These are phyloP conservation scores for Hirudo medicinalis DNA, from an alignment of 1,140 invertebrate genomes.

Conservation along the genomic window DNA sequence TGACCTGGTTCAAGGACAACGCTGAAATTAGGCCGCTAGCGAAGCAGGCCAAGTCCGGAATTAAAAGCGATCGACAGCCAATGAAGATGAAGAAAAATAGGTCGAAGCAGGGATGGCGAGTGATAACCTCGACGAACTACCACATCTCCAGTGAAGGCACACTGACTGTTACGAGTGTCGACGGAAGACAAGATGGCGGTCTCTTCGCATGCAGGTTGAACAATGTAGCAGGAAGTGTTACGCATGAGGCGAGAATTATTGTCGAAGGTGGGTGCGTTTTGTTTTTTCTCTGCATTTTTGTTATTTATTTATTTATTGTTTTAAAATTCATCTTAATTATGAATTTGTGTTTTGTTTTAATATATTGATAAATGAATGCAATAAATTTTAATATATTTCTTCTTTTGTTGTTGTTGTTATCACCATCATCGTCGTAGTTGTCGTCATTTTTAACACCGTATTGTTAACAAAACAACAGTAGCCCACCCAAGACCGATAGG, in stretches of 20 bases:
- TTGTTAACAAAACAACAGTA: no score
- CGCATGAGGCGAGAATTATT: neutral
- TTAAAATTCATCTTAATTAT: neutral
- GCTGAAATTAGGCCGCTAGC: neutral
- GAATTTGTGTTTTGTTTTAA: no score
- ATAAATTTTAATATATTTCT: no score
- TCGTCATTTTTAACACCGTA: no score
- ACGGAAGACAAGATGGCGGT: neutral
- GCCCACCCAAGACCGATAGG: no score
- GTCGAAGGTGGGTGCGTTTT: conserved; percentile 7
- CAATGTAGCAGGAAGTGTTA: conserved; percentile 1
- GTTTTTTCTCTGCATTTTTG: neutral
- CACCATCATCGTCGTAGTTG: no score
- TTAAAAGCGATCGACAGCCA: neutral
- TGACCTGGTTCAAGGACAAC: neutral
- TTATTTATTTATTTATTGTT: neutral
- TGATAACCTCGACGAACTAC: neutral
- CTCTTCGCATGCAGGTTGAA: neutral
- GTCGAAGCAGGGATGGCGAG: neutral
- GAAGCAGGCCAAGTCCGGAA: neutral
- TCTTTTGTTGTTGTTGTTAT: no score
- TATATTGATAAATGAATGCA: no score
- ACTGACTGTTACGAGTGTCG: neutral
- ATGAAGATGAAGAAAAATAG: neutral
- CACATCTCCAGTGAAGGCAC: neutral